These are phyloP conservation scores for Copidosoma floridanum DNA, from an alignment of 1,140 invertebrate species.

Conservation along the genomic window DNA sequence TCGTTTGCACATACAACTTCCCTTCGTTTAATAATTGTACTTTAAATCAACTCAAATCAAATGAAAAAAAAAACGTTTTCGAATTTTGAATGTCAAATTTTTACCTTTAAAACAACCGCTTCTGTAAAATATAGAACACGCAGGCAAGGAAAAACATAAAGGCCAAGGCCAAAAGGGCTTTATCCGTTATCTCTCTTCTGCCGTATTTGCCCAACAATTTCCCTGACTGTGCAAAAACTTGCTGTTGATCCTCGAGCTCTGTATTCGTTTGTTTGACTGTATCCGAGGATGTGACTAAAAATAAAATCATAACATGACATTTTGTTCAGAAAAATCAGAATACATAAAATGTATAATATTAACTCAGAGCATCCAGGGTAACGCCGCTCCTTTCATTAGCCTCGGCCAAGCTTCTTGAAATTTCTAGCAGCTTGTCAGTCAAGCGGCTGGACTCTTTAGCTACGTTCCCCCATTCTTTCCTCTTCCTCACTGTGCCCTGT, in stretches of 20 bases:
- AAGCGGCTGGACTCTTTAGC: constrained; percentile 68
- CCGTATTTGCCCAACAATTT: constrained; percentile 93
- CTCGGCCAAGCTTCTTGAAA: constrained; percentile 80
- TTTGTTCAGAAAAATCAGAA: background rate
- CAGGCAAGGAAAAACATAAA: constrained; percentile 90
- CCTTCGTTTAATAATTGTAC: too few relatives aligned
- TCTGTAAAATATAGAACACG: constrained; percentile 88
- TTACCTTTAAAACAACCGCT: constrained; percentile 72
- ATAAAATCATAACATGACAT: background rate
- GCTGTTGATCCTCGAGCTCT: constrained; percentile 82
- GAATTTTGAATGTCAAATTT: too few relatives aligned
- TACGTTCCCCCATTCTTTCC: constrained; percentile 65
- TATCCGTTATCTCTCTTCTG: constrained; percentile 90
- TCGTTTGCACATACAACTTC: too few relatives aligned
- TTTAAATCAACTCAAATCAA: too few relatives aligned
- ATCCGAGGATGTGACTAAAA: constrained; percentile 55
- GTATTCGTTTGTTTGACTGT: constrained; percentile 71
- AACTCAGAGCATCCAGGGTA: constrained; percentile 79
- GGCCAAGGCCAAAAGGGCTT: constrained; percentile 85
- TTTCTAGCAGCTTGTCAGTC: constrained; percentile 80
- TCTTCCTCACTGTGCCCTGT: constrained; percentile 61
- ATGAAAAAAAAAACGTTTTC: too few relatives aligned
- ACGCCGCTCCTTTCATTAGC: constrained; percentile 83
- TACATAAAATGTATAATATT: constrained; percentile 29
- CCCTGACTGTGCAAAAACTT: constrained; percentile 82